Percentiles rank a stretch among this genome's conserved stretches.
Conservation (phyloP, 2,113 vertebrate species). For the Psilopsiagon aurifrons region DNA sequence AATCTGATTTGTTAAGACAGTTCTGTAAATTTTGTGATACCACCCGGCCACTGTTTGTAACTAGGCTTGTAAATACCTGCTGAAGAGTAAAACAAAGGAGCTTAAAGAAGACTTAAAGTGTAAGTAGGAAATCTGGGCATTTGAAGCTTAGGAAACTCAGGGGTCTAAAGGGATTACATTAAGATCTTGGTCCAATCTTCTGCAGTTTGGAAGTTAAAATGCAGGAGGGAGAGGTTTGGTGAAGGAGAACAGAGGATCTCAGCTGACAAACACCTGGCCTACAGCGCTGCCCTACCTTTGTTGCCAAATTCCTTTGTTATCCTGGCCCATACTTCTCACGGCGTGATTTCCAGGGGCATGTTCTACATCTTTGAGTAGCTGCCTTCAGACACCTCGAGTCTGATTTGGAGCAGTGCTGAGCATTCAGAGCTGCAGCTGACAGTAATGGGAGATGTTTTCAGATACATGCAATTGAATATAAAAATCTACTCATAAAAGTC, state of each 20-base stretch:
- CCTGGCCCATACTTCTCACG: not conserved
- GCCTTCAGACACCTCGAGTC: not conserved
- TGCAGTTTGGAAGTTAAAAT: not conserved
- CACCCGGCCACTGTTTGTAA: not conserved
- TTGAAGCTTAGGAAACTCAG: conserved; percentile 17
- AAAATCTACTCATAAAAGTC: not conserved
- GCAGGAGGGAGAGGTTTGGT: not conserved
- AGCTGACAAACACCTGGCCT: not conserved
- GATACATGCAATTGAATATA: not conserved
- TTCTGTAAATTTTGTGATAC: conserved; percentile 21
- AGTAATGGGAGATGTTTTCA: not conserved
- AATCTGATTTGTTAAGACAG: conserved; percentile 35
- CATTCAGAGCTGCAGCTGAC: not conserved
- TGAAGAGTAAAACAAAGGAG: conserved; percentile 27
- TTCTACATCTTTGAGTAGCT: not conserved
- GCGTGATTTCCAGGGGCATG: not conserved
- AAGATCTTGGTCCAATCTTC: not conserved
- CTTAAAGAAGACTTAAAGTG: not conserved
- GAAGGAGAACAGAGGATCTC: not conserved
- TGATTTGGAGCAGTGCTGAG: not conserved
- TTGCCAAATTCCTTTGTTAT: not conserved
- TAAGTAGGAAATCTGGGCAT: not conserved
- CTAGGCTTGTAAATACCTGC: conserved; percentile 14
- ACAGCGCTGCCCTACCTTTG: not conserved
- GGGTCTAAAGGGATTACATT: conserved; percentile 31